Percentiles rank a stretch among this genome's conserved stretches.
Evolutionary conservation across 1,140 invertebrate species (phyloP).

Genomic region (Dryas iulia): DNA sequence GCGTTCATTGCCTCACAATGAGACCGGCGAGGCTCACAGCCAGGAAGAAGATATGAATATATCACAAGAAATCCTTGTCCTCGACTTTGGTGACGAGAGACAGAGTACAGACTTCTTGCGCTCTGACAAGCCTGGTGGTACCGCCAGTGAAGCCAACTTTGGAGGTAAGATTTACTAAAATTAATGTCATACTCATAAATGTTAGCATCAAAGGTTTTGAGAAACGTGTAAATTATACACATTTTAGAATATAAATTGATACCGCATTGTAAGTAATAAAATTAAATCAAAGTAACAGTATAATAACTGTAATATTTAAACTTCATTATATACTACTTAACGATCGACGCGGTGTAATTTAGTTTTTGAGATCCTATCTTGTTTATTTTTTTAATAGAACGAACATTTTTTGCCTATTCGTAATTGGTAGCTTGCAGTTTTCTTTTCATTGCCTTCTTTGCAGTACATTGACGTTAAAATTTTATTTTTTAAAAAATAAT

Average conservation of each 20-base stretch:
- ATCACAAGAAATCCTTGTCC: conserved; percentile 94
- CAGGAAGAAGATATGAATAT: conserved; percentile 95
- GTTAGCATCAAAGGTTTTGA: no score
- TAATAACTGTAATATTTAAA: conserved; percentile 1
- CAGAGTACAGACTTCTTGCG: conserved; percentile 90
- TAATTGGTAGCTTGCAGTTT: background rate
- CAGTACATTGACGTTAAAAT: background rate
- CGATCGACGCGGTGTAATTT: background rate
- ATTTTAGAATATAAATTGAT: no score
- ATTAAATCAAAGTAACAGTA: conserved; percentile 1
- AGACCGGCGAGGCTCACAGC: conserved; percentile 81
- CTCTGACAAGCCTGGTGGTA: conserved; percentile 82
- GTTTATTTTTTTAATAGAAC: background rate
- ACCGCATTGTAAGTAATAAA: background rate
- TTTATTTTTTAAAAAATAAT: background rate
- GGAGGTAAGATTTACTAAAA: conserved; percentile 78
- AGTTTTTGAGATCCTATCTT: conserved; percentile 1
- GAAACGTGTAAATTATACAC: no score
- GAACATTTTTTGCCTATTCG: background rate
- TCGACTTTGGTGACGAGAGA: conserved; percentile 93
- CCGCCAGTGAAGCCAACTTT: conserved; percentile 86
- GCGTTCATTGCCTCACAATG: conserved; percentile 83
- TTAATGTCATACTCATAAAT: no score
- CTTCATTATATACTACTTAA: background rate
- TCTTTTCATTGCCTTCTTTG: background rate